Evolutionary conservation across 2,113 vertebrate species (phyloP), one percentile per base, ranked within the genome.

Genomic region (Heterocephalus glaber): DNA sequence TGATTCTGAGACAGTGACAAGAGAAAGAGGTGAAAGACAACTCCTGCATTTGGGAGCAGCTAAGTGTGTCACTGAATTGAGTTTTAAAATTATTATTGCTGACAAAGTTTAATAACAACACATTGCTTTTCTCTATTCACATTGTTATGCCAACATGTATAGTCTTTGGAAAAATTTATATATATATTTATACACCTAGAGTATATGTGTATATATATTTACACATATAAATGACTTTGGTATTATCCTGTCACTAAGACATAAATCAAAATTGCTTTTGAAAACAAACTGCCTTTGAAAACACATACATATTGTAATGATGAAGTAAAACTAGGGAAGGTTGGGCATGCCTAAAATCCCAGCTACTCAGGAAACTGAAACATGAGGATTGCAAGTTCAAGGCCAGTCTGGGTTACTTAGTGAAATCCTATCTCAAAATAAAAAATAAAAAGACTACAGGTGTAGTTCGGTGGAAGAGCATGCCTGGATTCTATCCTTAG

Each of bases 201-300:
- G 24, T n/a, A 72, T 85, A 33, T n/a, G 7, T 41, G 26, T 4
- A 86, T 49, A 20, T 33, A 12, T 38, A 66, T 58, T 66, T 92
- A 84, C 54, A 58, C 6, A 41, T 24, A 65, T 9, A 49, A 28
- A 28, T 30, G 68, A 76, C 8, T 95, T 96, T 81, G 70, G 41
- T 80, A 24, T 84, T 95, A 35, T 85, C 4, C 38, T 90, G 24
- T 84, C 38, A 26, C 33, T 74, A 68, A 95, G 76, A 56, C 35
- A 20, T 82, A 52, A 35, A 77, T 96, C 30, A 65, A 94, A 92
- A 80, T 79, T 89, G 89, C 17, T 44, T 92, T 70, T 93, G 49
- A 74, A 89, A 89, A 35, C 20, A 38, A 61, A 38, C 24, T 35
- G 61, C 33, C 54, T 61, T 80, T 56, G n/a, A 79, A 89, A 74